These are phyloP conservation scores for Characodon lateralis DNA, from an alignment of 2,797 vertebrate species.

Conservation along the genomic window DNA sequence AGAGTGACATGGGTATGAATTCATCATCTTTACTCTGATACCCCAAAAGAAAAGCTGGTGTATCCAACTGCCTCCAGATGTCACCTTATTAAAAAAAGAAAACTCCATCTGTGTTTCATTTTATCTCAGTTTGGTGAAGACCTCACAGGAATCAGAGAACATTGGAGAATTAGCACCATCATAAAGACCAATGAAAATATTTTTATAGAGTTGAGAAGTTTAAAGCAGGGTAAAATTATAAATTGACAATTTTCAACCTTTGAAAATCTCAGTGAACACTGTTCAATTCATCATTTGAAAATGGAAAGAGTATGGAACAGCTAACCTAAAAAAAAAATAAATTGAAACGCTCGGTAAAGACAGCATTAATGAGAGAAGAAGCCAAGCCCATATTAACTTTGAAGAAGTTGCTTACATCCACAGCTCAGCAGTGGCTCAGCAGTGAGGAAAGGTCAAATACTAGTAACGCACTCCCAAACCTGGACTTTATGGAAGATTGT, in stretches of 20 bases:
- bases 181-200: neutral
- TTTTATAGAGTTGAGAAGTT: neutral
- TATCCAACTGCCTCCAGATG: neutral
- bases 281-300: neutral
- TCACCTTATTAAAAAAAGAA: neutral
- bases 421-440: neutral
- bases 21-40: neutral
- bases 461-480: neutral
- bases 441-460: neutral
- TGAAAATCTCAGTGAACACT: neutral
- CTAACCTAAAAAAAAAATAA: neutral
- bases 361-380: too few relatives aligned
- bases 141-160: neutral
- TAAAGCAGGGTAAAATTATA: neutral
- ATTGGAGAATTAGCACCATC: neutral
- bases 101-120: neutral
- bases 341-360: too few relatives aligned
- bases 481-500: neutral
- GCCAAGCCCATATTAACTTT: too few relatives aligned
- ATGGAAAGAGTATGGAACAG: neutral
- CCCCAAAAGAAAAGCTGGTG: neutral
- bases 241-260: neutral
- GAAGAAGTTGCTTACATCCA: neutral
- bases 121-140: neutral
- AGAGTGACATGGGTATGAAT: neutral